These are phyloP conservation scores for Tangara arthus DNA, from an alignment of 2,797 vertebrate genomes.

Conservation along the genomic window DNA sequence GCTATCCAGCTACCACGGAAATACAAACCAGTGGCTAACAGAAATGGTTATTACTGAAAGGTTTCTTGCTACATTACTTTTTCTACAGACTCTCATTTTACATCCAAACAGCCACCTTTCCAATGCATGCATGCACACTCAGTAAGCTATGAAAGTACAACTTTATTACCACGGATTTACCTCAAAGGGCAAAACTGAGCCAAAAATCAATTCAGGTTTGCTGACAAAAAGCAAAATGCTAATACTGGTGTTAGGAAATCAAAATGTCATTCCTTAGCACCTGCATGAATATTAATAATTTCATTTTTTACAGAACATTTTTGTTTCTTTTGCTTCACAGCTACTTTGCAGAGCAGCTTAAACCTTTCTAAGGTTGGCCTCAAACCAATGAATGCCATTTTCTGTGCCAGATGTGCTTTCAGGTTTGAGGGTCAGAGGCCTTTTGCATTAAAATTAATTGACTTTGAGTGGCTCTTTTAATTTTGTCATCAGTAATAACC, in stretches of 20 bases:
- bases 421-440: background rate
- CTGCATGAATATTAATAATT: constrained; percentile 37
- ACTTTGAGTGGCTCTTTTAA: background rate
- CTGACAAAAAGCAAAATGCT: constrained; percentile 68
- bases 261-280: constrained; percentile 53
- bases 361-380: background rate
- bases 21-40: background rate
- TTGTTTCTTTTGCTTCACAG: background rate
- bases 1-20: background rate
- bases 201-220: constrained; percentile 59
- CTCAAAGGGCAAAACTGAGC: constrained; percentile 55
- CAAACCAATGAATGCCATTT: background rate
- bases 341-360: background rate
- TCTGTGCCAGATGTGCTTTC: background rate
- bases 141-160: constrained; percentile 48
- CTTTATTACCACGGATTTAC: constrained; percentile 49
- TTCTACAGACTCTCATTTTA: background rate
- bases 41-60: background rate
- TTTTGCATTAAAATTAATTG: background rate
- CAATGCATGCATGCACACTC: background rate
- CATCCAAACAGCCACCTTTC: background rate
- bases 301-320: constrained; percentile 30
- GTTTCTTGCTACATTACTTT: constrained; percentile 19
- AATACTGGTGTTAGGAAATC: constrained; percentile 49
- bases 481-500: background rate